Evolutionary conservation across 2,888 invertebrate genomes (phyloP), one percentile per base, ranked within the genome.

Genomic region (Ypsolopha sequella): DNA sequence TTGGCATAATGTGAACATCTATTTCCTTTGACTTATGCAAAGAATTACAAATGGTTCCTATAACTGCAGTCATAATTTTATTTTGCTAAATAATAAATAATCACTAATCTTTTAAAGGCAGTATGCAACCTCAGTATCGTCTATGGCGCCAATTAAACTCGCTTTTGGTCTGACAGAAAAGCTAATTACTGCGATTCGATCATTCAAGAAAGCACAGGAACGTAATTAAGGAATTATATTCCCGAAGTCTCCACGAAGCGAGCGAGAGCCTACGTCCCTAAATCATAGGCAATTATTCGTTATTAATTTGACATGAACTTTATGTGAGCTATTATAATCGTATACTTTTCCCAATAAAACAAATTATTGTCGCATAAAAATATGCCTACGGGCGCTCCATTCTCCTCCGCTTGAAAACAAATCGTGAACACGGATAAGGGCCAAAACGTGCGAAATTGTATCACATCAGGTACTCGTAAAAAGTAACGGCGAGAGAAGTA

Each of bases 151-250:
- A 77, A 76, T 54, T 77, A 79, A 74, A 73, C 65, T 64, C 64
- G 60, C 68, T 72, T 76, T 68, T 69, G 70, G 65, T 60, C 63
- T 60, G 68, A 68, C 72, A 66, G 72, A 73, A 74, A 75, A 73
- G 73, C 76, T 79, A 82, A n/a, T 84, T 79, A 80, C 75, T 73
- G 70, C 65, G 71, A 70, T 73, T 74, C 73, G 73, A 77, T 76
- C 74, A 74, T 70, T 77, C 65, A 65, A 70, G 70, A 73, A 73
- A 72, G 68, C 70, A 64, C 64, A 63, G 66, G 66, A 68, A 69
- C 68, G 73, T 73, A 76, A 80, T 80, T 79, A 76, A 75, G 68
- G 76, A 66, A 72, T 73, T 73, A 80, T 76, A 74, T 80, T 72
- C 65, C 66, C 60, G 53, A 59, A 64, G 66, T 66, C 64, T 58